phyloP scores from a whole-genome alignment of 2,888 invertebrate genomes.

The Dryomyza anilis region DNA sequence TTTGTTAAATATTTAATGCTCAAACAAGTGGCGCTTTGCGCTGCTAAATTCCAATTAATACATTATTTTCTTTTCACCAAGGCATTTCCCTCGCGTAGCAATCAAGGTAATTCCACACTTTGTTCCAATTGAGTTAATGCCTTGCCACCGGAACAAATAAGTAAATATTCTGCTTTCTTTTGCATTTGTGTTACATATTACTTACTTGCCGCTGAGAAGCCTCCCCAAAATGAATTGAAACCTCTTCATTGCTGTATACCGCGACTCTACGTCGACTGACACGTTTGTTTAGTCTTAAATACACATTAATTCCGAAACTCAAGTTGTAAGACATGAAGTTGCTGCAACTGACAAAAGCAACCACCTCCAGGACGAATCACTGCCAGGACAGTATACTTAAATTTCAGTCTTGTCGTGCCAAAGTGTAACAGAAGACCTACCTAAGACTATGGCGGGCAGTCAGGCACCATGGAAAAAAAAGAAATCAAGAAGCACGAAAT shows the following conservation, averaged over 20 bases:
- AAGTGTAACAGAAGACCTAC: too few species aligned
- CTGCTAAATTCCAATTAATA: too few species aligned
- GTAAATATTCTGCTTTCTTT: not conserved
- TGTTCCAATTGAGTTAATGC: conserved; percentile 17
- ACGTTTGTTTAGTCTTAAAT: conserved; percentile 35
- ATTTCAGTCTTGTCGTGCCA: too few species aligned
- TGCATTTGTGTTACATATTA: not conserved
- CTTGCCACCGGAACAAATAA: conserved; percentile 20
- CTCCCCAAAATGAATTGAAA: not conserved
- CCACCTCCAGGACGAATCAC: conserved; percentile 33
- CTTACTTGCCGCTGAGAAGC: not conserved
- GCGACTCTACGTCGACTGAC: not conserved
- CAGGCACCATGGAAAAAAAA: conserved; percentile 23
- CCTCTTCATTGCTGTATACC: not conserved
- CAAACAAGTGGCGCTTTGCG: too few species aligned
- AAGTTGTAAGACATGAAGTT: conserved; percentile 18
- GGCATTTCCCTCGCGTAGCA: too few species aligned
- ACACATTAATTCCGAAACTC: conserved; percentile 41
- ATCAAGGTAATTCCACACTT: conserved; percentile 19
- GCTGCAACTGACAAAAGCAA: conserved; percentile 28
- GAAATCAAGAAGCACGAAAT: conserved; percentile 55
- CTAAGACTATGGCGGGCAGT: too few species aligned
- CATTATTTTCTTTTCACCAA: too few species aligned
- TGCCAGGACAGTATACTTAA: conserved; percentile 25
- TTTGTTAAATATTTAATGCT: too few species aligned